Base-by-base conservation (phyloP, 2,113 vertebrate genomes). In the Anoplopoma fimbria region DNA sequence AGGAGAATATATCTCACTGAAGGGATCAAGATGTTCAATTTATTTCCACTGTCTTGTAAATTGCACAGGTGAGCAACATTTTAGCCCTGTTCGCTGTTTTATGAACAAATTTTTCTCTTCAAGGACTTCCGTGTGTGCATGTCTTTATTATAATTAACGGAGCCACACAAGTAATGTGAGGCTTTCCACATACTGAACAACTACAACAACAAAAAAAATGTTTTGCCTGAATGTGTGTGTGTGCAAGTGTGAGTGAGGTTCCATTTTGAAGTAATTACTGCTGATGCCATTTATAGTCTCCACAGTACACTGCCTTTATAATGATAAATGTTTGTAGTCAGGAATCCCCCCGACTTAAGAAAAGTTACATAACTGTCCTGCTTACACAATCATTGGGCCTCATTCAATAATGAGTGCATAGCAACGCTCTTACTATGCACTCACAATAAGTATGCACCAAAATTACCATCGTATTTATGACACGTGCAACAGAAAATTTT, bases 111-210 rank as follows among this genome's bases (percentile, higher is more conserved):
- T 85, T 88, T 84, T 60, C 74, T 69, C 45, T 76, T 84, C 84
- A 87, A 88, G 49, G 33, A 75, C 79, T 15, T 68, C 73, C 34
- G 42, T 25, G 60, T 55, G 34, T 75, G 36, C n/a, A n/a, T 79
- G 12, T 76, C 40, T 76, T 73, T 67, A 84, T 77, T 65, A 82
- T 89, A 89, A 92, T 88, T 78, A 88, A 91, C 83, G 79, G 53
- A 13, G 51, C 36, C n/a, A 72, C 75, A 72, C 73, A 72, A 72
- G 57, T 21, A 47, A 69, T 29, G n/a, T 34, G 27, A 78, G 67
- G 31, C 70, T 42, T 64, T 79, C 47, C 79, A 81, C 58, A 62
- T 60, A n/a, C 49, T 60, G 51, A 80, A 74, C 75, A 76, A 78
- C 70, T 76, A 51, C 68, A 86, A n/a, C n/a, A n/a, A n/a, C n/a